Evolutionary conservation across 1,140 invertebrate species (phyloP).

Genomic region (Maniola jurtina): DNA sequence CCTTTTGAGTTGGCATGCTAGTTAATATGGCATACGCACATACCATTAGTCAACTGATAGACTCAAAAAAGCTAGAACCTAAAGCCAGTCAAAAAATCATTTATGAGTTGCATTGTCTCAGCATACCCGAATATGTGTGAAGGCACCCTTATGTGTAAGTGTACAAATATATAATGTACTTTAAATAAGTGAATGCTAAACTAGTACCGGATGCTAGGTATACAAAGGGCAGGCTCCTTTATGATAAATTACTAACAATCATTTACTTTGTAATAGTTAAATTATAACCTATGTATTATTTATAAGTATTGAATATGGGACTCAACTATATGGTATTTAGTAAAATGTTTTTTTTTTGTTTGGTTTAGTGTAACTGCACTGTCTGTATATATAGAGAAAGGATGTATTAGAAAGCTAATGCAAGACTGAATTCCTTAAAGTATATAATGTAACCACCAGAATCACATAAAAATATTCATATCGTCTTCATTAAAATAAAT

Average conservation of each 20-base stretch:
- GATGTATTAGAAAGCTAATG: slow-evolving; percentile 51
- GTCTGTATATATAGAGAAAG: slow-evolving; percentile 61
- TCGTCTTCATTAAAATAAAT: too few species aligned
- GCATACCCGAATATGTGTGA: not conserved
- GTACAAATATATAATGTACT: slow-evolving; percentile 48
- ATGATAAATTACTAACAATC: slow-evolving; percentile 43
- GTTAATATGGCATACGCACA: too few species aligned
- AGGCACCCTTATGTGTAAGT: slow-evolving; percentile 20
- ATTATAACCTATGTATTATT: slow-evolving; percentile 63
- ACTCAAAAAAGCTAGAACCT: too few species aligned
- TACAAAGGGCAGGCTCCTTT: slow-evolving; percentile 62
- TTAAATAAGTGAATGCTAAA: slow-evolving; percentile 34
- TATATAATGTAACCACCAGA: not conserved
- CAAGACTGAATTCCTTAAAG: slow-evolving; percentile 62
- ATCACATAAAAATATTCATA: not conserved
- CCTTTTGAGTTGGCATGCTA: too few species aligned
- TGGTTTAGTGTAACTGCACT: slow-evolving; percentile 51
- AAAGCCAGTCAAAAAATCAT: too few species aligned
- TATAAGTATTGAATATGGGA: slow-evolving; percentile 72
- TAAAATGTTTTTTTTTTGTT: slow-evolving; percentile 62
- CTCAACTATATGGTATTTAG: slow-evolving; percentile 74
- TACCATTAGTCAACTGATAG: too few species aligned
- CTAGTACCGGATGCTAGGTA: slow-evolving; percentile 65
- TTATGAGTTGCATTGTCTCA: not conserved
- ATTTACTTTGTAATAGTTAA: slow-evolving; percentile 58